Base-by-base conservation (phyloP, 92 coral and sea anemone species). In the Siderastrea radians region DNA sequence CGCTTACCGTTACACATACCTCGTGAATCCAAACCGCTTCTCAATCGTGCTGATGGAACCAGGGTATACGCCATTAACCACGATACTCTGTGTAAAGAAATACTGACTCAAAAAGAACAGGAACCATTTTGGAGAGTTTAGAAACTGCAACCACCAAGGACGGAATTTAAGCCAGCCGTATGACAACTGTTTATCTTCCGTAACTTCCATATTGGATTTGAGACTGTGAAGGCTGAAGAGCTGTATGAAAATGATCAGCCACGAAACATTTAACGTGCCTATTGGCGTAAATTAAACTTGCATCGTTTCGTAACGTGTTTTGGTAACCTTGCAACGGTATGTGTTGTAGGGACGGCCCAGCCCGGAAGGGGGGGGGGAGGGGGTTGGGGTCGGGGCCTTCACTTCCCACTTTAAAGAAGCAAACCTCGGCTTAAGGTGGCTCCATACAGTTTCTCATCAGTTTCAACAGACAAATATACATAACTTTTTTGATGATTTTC, bases 41-140 rank as follows among this genome's bases (percentile, higher is more conserved):
- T 96, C 98, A n/a, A 96, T 93, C 4, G 99, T 95, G 77, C 94
- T 93, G 15, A 95, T 92, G 7, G 98, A 93, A 4, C 94, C 99
- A 3, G 99, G 95, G 72, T 91, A 96, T 3, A 92, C 91, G 8
- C 99, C 99, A 74, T 95, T 96, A 2, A 93, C 95, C 3, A 96
- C 92, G 49, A 93, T 91, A 67, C 99, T 96, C 61, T 95, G 95
- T 1, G 96, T 89, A 73, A 96, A 93, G 88, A 89, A 87, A 75
- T 87, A 96, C 88, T 85, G 92, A 62, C 96, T 86, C 62, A 94
- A 76, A 67, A 93, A 95, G 38, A 93, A 76, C 74, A 96, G 80
- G 55, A 96, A 94, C 94, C 99, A 96, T 85, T 86, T 89, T 50
- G 99, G 93, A 43, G 92, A 85, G 80, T 96, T 96, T 50, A 96